Evolutionary conservation across 2,888 invertebrate genomes (phyloP).

Genomic region (Euplexia lucipara): DNA sequence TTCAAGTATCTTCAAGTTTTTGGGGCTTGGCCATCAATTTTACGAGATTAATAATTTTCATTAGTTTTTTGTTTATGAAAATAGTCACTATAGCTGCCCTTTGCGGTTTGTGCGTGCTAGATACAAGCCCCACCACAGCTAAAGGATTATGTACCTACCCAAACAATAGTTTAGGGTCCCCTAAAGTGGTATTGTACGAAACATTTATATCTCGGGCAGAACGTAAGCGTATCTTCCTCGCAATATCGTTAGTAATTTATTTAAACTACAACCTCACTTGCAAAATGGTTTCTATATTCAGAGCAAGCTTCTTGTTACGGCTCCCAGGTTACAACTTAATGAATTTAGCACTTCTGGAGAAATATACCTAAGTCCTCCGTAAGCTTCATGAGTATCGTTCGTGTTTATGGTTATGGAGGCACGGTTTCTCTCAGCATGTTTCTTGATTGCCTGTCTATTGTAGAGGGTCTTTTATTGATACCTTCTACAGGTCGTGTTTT

Average conservation of each 20-base stretch:
- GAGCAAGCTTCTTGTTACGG: constrained; percentile 25
- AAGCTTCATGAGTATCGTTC: constrained; percentile 20
- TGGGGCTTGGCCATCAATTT: background rate
- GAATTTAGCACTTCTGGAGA: constrained; percentile 45
- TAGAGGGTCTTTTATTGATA: too few relatives aligned
- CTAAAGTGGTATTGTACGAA: constrained; percentile 29
- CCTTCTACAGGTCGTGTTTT: too few relatives aligned
- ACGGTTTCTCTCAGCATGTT: background rate
- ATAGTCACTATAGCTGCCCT: background rate
- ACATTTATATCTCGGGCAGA: constrained; percentile 41
- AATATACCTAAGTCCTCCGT: constrained; percentile 9
- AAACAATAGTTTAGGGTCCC: constrained; percentile 22
- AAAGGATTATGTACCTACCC: constrained; percentile 27
- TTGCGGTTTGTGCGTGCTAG: constrained; percentile 4
- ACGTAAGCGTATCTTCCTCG: constrained; percentile 22
- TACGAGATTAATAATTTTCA: constrained; percentile 4
- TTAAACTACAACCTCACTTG: constrained; percentile 45
- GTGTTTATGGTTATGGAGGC: constrained; percentile 12
- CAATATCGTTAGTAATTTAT: constrained; percentile 55
- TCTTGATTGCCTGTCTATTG: background rate
- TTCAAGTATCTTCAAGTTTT: constrained; percentile 32
- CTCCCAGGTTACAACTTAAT: constrained; percentile 40
- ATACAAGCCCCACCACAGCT: constrained; percentile 24
- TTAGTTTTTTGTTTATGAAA: constrained; percentile 1
- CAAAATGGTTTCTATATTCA: constrained; percentile 53